Base-by-base conservation (phyloP, 2,888 invertebrate species). In the Eilema sororculum region DNA sequence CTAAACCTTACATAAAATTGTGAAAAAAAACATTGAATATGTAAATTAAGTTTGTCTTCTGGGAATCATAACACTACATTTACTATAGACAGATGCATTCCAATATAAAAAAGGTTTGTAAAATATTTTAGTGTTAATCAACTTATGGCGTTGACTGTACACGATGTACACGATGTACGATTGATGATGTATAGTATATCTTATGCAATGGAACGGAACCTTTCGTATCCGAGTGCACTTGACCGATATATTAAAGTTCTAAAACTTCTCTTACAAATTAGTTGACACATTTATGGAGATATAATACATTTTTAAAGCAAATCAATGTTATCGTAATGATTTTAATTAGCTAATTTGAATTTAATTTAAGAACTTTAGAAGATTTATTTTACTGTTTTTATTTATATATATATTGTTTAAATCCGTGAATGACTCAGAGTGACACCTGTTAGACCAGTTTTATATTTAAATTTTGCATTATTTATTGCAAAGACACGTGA, bases 301-400 rank as follows among this genome's bases (percentile, higher is more conserved):
- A 52, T 52, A 52, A 52, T n/a, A 52, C 28, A n/a, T n/a, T 20
- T 28, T 64, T 28, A 52, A 64, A 75, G 72, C 69, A 65, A 74
- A 73, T 78, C 24, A 75, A 67, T 74, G 65, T 58, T 73, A 66
- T 73, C 71, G 75, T 75, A 74, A 77, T 74, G 71, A 75, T 65
- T 74, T 74, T 72, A 73, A 78, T 69, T 28, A 52, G 30, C 69
- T 75, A 56, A 77, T 81, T 77, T 77, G 52, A 67, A 72, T 52
- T 52, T n/a, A 52, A 8, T n/a, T 20, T 52, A n/a, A 52, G 6
- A 20, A 72, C 71, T 61, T 16, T 20, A n/a, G 56, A 68, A 78
- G 75, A 81, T 80, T 82, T 79, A 57, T 75, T 73, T 58, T 57
- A 65, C 66, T 59, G n/a, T 10, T 24, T 52, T 28, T 0, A 61